phyloP scores from a whole-genome alignment of 2,797 vertebrate genomes.

The Hyperoplus lanceolatus region DNA sequence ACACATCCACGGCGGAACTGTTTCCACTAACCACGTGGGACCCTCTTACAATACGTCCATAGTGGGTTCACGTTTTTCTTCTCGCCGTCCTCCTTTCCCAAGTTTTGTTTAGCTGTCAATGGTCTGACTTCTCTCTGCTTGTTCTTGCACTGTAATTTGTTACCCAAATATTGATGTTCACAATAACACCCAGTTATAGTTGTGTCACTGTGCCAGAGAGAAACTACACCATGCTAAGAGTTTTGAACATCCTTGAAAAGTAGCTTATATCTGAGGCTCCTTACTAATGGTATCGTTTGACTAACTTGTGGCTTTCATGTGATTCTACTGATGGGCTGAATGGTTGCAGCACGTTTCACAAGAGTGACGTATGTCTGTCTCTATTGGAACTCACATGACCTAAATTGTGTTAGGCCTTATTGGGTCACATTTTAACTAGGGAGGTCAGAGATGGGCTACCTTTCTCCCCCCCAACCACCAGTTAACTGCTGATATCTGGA shows the following conservation, averaged over 20 bases:
- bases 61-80: conserved; percentile 32
- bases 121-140: neutral
- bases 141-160: too few relatives aligned
- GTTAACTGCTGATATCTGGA: neutral
- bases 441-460: conserved; percentile 11
- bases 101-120: neutral
- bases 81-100: neutral
- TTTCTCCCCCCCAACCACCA: neutral
- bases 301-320: conserved; percentile 66
- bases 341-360: conserved; percentile 49
- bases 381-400: conserved; percentile 67
- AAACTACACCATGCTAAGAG: neutral
- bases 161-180: neutral
- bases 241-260: neutral
- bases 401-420: conserved; percentile 60
- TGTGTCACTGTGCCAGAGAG: too few relatives aligned
- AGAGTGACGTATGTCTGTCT: conserved; percentile 26
- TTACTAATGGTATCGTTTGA: conserved; percentile 8
- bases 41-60: neutral
- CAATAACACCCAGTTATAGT: too few relatives aligned
- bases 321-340: conserved; percentile 60
- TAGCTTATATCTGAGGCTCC: neutral
- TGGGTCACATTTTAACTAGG: conserved; percentile 55
- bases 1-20: conserved; percentile 43
- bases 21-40: conserved; percentile 76